Percentiles rank a stretch among this genome's conserved stretches.
These are phyloP conservation scores for Lutjanus erythropterus DNA, from an alignment of 2,113 vertebrate genomes.

Conservation along the genomic window DNA sequence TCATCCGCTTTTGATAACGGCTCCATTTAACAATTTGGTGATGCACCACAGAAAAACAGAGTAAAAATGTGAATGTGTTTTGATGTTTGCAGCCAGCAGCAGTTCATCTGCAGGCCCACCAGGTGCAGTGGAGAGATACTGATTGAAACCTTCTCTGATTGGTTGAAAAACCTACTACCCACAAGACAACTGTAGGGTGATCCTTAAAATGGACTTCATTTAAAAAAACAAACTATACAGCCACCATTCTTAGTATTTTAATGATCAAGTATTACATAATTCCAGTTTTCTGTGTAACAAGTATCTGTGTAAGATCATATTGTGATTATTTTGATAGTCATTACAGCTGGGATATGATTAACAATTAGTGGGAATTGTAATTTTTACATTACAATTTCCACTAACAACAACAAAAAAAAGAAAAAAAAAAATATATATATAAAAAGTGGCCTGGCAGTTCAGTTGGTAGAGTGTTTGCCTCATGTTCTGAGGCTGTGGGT, in stretches of 20 bases:
- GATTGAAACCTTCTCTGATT: constrained; percentile 62
- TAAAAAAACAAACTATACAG: too few species aligned
- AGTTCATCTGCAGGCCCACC: constrained; percentile 21
- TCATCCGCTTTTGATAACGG: constrained; percentile 36
- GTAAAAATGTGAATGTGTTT: not conserved
- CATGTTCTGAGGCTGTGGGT: too few species aligned
- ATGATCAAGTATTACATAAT: not conserved
- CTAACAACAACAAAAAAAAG: too few species aligned
- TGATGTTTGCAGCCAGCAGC: constrained; percentile 18
- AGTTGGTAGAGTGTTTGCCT: too few species aligned
- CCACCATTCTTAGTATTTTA: too few species aligned
- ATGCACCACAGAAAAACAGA: not conserved
- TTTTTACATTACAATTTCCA: too few species aligned
- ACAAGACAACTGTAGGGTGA: constrained; percentile 10
- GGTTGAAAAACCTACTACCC: constrained; percentile 39
- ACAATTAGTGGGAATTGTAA: too few species aligned
- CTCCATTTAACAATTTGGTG: constrained; percentile 47
- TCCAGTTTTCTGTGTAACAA: not conserved
- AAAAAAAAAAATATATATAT: too few species aligned
- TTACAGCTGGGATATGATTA: too few species aligned
- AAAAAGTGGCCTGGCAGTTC: too few species aligned
- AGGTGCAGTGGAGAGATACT: constrained; percentile 57
- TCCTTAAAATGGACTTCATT: not conserved
- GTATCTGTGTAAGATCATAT: too few species aligned
- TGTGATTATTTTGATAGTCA: too few species aligned